phyloP scores from a whole-genome alignment of 2,888 invertebrate genomes.

The Carcina quercana region DNA sequence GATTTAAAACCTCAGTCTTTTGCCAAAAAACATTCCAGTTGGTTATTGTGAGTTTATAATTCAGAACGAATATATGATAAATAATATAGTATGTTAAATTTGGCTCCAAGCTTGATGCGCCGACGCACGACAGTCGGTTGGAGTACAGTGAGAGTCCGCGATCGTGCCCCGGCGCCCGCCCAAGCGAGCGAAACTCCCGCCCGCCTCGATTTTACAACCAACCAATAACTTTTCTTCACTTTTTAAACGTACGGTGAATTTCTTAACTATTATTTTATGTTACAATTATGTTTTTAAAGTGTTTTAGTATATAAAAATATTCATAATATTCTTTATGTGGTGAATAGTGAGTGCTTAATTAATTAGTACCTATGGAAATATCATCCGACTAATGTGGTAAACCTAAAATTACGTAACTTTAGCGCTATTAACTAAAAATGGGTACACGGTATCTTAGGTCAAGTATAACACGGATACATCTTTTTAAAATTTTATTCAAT shows the following conservation, averaged over 20 bases:
- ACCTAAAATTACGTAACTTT: too few relatives aligned
- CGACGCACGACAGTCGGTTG: not conserved
- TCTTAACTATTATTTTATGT: too few relatives aligned
- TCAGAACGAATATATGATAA: constrained; percentile 55
- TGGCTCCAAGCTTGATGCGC: constrained; percentile 22
- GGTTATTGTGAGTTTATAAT: constrained; percentile 39
- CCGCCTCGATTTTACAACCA: constrained; percentile 2
- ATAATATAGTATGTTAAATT: constrained; percentile 53
- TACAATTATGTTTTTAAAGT: too few relatives aligned
- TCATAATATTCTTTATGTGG: too few relatives aligned
- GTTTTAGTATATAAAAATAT: too few relatives aligned
- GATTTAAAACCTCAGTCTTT: constrained; percentile 32
- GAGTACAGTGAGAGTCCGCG: constrained; percentile 5
- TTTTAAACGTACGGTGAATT: constrained; percentile 3
- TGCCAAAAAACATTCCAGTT: constrained; percentile 43
- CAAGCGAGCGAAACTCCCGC: constrained; percentile 2
- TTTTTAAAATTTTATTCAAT: too few relatives aligned
- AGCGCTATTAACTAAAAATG: too few relatives aligned
- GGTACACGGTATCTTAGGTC: too few relatives aligned
- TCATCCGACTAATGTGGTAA: too few relatives aligned
- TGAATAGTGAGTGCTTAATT: too few relatives aligned
- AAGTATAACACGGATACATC: too few relatives aligned
- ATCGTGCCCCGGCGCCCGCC: constrained; percentile 3
- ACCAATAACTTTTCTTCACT: not conserved
- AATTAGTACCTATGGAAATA: too few relatives aligned